phyloP scores from a whole-genome alignment of 2,797 vertebrate genomes.

The Anomalospiza imberbis region DNA sequence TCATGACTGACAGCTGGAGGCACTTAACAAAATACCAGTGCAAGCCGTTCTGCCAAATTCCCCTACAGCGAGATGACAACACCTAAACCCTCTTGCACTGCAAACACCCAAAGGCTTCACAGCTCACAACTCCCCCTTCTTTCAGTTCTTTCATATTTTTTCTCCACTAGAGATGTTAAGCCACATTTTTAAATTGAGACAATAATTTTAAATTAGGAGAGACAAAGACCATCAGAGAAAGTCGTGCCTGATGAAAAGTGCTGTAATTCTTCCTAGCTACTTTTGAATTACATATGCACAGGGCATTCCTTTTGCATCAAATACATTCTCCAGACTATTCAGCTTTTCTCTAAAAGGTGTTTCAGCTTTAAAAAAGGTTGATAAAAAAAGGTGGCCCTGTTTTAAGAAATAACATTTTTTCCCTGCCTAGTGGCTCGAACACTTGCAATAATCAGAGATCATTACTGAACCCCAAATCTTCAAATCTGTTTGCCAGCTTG shows the following conservation, averaged over 20 bases:
- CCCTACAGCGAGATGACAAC: conserved; percentile 19
- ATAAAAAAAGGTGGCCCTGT: not conserved
- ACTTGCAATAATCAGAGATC: conserved; percentile 15
- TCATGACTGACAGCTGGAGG: conserved; percentile 36
- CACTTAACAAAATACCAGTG: conserved; percentile 48
- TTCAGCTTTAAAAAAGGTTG: not conserved
- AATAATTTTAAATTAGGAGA: not conserved
- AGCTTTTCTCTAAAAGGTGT: not conserved
- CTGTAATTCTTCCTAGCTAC: not conserved
- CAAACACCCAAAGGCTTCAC: conserved; percentile 6
- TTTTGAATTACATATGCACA: not conserved
- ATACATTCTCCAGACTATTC: not conserved
- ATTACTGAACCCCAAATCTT: not conserved
- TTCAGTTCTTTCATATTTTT: not conserved
- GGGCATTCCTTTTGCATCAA: not conserved
- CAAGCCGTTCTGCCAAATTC: not conserved
- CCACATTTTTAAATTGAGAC: not conserved
- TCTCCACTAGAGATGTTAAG: not conserved
- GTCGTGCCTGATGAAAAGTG: not conserved
- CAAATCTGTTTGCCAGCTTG: not conserved
- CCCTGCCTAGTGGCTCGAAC: not conserved
- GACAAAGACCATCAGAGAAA: not conserved
- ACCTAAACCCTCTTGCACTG: conserved; percentile 18
- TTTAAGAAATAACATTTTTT: not conserved
- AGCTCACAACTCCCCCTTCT: not conserved